These are phyloP conservation scores for Hybos culiciformis DNA, from an alignment of 2,888 invertebrate species.

Conservation along the genomic window DNA sequence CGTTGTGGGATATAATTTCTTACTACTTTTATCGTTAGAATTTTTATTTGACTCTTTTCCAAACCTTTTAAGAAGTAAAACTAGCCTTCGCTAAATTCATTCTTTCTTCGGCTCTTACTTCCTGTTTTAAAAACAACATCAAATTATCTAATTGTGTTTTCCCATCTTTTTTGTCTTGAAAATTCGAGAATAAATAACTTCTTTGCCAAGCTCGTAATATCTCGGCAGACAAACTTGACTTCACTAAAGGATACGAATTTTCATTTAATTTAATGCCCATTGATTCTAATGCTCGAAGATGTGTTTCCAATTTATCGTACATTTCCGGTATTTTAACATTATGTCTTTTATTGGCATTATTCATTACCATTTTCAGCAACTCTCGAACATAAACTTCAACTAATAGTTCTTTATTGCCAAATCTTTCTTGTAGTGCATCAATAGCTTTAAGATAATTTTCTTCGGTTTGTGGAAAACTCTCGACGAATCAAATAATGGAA, in stretches of 20 bases:
- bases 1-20: too few relatives aligned
- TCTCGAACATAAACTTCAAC: constrained; percentile 19
- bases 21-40: too few relatives aligned
- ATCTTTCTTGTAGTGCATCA: constrained; percentile 9
- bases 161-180: too few relatives aligned
- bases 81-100: too few relatives aligned
- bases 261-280: not conserved
- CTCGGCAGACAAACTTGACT: constrained; percentile 20
- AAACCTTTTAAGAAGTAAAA: too few relatives aligned
- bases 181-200: constrained; percentile 1
- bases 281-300: constrained; percentile 1
- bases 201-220: constrained; percentile 18
- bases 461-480: constrained; percentile 15
- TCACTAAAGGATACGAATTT: constrained; percentile 15
- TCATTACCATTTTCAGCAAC: constrained; percentile 17
- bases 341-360: constrained; percentile 12
- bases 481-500: too few relatives aligned
- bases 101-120: too few relatives aligned
- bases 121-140: too few relatives aligned
- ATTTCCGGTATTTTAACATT: not conserved
- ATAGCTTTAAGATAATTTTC: constrained; percentile 20
- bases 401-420: constrained; percentile 15
- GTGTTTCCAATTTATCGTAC: constrained; percentile 2
- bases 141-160: too few relatives aligned
- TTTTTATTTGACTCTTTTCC: too few relatives aligned